Evolutionary conservation across 2,888 invertebrate genomes (phyloP).

Genomic region (Pseudococcus jackbeardsleyi): DNA sequence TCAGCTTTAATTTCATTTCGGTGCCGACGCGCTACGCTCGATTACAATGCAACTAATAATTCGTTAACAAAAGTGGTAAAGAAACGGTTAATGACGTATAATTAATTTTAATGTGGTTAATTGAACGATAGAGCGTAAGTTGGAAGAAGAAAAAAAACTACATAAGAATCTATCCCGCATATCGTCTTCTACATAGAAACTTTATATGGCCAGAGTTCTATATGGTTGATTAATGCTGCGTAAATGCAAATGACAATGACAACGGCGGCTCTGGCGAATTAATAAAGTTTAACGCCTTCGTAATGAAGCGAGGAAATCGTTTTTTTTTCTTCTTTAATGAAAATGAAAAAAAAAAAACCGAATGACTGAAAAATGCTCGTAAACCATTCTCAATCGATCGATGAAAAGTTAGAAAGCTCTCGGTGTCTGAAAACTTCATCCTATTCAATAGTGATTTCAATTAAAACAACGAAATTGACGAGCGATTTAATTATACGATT

Average conservation of each 20-base stretch:
- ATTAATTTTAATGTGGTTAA: slow-evolving; percentile 65
- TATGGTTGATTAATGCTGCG: slow-evolving; percentile 39
- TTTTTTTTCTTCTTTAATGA: neutral
- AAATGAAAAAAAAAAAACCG: too few relatives aligned
- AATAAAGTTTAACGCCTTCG: slow-evolving; percentile 60
- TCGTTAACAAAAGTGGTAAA: slow-evolving; percentile 64
- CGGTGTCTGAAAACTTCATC: neutral
- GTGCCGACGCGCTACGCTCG: slow-evolving; percentile 46
- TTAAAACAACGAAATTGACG: slow-evolving; percentile 28
- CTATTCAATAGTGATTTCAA: slow-evolving; percentile 18
- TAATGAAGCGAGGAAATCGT: slow-evolving; percentile 32
- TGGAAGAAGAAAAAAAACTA: slow-evolving; percentile 36
- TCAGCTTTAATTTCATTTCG: slow-evolving; percentile 59
- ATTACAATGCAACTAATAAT: slow-evolving; percentile 62
- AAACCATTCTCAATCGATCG: too few relatives aligned
- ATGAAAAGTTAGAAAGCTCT: too few relatives aligned
- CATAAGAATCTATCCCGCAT: slow-evolving; percentile 60
- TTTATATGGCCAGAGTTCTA: neutral
- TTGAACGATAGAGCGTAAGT: slow-evolving; percentile 56
- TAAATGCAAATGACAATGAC: slow-evolving; percentile 59
- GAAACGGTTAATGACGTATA: slow-evolving; percentile 64
- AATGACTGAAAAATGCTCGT: too few relatives aligned
- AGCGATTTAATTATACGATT: slow-evolving; percentile 24
- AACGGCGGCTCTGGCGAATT: slow-evolving; percentile 20
- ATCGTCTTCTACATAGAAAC: slow-evolving; percentile 39